Evolutionary conservation across 2,113 vertebrate species (phyloP).

Genomic region (mouse (Mus musculus)): DNA sequence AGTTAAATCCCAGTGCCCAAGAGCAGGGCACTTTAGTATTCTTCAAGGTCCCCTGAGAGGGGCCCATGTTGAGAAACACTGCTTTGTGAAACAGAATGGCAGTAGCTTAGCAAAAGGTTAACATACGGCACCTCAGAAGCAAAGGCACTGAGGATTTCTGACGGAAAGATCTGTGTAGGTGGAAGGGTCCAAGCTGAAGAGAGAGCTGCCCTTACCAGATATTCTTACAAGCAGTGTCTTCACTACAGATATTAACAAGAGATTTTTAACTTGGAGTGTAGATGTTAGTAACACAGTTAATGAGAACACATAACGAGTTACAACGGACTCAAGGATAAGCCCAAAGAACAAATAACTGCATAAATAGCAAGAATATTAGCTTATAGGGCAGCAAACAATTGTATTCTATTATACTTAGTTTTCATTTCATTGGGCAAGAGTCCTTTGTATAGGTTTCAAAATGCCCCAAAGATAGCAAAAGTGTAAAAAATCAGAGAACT

Average conservation of each 20-base stretch:
- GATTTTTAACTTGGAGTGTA: background rate
- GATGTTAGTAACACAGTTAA: background rate
- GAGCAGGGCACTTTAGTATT: background rate
- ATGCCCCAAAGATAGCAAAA: background rate
- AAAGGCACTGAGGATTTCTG: background rate
- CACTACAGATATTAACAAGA: background rate
- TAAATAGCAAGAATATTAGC: constrained; percentile 14
- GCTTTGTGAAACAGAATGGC: background rate
- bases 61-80: background rate
- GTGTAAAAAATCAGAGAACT: background rate
- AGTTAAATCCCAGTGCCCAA: constrained; percentile 48
- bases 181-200: background rate
- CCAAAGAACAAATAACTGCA: background rate
- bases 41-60: constrained; percentile 15
- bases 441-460: background rate
- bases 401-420: background rate
- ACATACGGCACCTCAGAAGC: background rate
- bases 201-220: background rate
- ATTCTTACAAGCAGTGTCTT: background rate
- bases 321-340: background rate
- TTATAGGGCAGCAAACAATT: background rate
- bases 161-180: background rate
- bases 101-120: background rate
- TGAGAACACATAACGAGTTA: background rate
- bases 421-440: background rate